Evolutionary conservation across 1,140 invertebrate genomes (phyloP).

Genomic region (Eulimnadia texana): DNA sequence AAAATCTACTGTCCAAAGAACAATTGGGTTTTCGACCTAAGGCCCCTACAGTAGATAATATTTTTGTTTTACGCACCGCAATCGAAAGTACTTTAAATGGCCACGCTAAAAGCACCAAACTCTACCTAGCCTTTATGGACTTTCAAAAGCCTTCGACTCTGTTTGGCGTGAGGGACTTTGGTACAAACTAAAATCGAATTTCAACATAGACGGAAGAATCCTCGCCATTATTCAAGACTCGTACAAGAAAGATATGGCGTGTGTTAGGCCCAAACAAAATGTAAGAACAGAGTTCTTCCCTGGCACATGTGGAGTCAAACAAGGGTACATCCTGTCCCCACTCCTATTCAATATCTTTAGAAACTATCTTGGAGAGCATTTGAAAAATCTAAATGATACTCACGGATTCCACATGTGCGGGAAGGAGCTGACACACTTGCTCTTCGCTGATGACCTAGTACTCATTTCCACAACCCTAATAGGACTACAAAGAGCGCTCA

Average conservation of each 20-base stretch:
- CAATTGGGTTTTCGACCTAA: neutral
- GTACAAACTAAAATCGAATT: too few species aligned
- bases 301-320: neutral
- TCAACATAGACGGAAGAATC: neutral
- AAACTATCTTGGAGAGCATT: neutral
- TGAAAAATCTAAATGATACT: neutral
- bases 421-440: neutral
- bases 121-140: neutral
- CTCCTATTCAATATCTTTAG: neutral
- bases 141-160: neutral
- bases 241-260: neutral
- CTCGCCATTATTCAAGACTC: neutral
- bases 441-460: neutral
- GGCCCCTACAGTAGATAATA: neutral
- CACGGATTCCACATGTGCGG: neutral
- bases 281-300: neutral
- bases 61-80: neutral
- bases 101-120: neutral
- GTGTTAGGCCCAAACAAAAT: neutral
- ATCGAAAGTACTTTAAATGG: neutral
- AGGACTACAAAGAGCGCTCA: neutral
- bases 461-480: neutral
- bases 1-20: neutral
- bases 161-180: neutral
- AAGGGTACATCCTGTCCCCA: neutral